Conservation (phyloP, 2,888 invertebrate species). For the Hyposoter dolosus region DNA sequence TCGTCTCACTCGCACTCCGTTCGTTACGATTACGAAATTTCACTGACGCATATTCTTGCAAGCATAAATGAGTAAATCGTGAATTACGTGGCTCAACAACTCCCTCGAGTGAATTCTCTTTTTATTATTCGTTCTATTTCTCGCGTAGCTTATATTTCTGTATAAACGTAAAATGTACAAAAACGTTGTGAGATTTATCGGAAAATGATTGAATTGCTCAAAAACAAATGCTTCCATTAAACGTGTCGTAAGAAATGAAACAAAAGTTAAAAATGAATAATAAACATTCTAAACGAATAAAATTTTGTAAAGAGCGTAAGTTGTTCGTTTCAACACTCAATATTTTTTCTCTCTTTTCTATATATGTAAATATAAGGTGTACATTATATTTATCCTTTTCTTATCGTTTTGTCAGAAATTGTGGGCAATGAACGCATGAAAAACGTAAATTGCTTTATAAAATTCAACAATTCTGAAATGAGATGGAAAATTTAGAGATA, state of each 20-base stretch:
- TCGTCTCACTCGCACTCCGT: conserved; percentile 71
- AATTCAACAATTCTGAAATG: conserved; percentile 19
- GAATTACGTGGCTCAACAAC: conserved; percentile 38
- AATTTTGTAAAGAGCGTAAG: conserved; percentile 27
- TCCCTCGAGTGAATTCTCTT: conserved; percentile 19
- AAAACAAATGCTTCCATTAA: conserved; percentile 79
- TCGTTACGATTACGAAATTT: conserved; percentile 77
- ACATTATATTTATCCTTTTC: conserved; percentile 29
- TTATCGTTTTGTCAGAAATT: conserved; percentile 28
- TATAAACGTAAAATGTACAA: conserved; percentile 30
- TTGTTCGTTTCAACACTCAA: conserved; percentile 42
- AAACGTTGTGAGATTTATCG: conserved; percentile 47
- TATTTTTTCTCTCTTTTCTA: conserved; percentile 18
- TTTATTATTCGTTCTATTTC: conserved; percentile 12
- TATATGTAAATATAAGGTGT: conserved; percentile 60
- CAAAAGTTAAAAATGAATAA: conserved; percentile 22
- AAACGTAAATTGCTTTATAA: not conserved
- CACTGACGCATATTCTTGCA: conserved; percentile 32
- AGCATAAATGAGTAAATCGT: conserved; percentile 21
- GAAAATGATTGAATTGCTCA: conserved; percentile 80
- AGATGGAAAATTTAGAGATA: conserved; percentile 19
- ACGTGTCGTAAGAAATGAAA: conserved; percentile 59
- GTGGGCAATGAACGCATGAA: not conserved
- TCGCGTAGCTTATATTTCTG: conserved; percentile 17
- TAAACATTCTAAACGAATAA: conserved; percentile 36